These are phyloP conservation scores for Eurois occulta DNA, from an alignment of 2,888 invertebrate genomes.

Conservation along the genomic window DNA sequence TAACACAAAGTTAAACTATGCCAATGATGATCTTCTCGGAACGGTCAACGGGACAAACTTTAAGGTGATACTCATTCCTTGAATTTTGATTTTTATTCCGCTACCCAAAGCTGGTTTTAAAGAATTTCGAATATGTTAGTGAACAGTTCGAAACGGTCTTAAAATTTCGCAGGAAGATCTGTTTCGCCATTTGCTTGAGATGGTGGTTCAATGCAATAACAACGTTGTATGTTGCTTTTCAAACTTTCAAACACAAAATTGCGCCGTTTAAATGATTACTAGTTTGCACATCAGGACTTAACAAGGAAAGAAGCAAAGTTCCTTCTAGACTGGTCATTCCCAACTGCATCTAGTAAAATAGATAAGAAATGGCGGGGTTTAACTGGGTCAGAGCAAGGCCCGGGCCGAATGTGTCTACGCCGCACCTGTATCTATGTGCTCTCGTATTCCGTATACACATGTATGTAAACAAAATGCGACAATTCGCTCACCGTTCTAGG, in stretches of 20 bases:
- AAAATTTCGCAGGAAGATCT: constrained; percentile 9
- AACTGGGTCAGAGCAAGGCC: constrained; percentile 72
- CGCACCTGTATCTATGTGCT: constrained; percentile 66
- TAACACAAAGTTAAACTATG: not conserved
- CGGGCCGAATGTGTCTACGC: constrained; percentile 66
- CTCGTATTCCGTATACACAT: constrained; percentile 47
- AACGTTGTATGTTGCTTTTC: constrained; percentile 34
- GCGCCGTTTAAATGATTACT: constrained; percentile 38
- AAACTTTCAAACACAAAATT: constrained; percentile 48
- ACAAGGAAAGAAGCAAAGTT: constrained; percentile 60
- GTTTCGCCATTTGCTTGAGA: constrained; percentile 19
- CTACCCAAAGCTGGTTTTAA: not conserved
- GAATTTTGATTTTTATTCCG: constrained; percentile 28
- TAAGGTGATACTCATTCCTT: constrained; percentile 4
- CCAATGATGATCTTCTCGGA: constrained; percentile 10
- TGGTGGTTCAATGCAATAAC: constrained; percentile 25
- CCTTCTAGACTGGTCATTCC: constrained; percentile 57
- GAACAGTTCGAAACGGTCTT: constrained; percentile 17
- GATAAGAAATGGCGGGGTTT: constrained; percentile 65
- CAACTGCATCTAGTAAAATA: constrained; percentile 65
- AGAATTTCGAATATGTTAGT: constrained; percentile 7
- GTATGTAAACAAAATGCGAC: constrained; percentile 73
- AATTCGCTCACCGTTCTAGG: constrained; percentile 69
- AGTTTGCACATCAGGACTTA: constrained; percentile 44
- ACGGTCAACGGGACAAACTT: constrained; percentile 14